phyloP scores from a whole-genome alignment of 2,797 vertebrate genomes.

The Macrochelys suwanniensis region DNA sequence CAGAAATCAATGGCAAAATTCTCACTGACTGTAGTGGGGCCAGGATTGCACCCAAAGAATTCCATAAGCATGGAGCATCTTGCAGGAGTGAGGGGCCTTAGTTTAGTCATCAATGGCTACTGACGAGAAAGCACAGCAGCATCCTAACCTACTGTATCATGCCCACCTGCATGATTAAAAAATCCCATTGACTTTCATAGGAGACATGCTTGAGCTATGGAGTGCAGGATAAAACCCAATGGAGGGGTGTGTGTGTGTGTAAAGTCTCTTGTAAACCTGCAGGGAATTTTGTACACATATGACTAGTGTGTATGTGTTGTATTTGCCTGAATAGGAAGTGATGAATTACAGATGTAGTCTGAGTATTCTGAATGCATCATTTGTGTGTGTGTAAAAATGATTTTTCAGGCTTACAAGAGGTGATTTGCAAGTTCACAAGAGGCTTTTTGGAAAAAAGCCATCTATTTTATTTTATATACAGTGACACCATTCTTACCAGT shows the following conservation, averaged over 20 bases:
- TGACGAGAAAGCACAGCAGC: not conserved
- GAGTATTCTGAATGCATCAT: not conserved
- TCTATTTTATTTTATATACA: not conserved
- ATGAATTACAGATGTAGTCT: not conserved
- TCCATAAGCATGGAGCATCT: not conserved
- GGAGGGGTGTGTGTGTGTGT: not conserved
- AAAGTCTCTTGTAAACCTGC: not conserved
- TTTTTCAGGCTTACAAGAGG: not conserved
- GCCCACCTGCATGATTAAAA: not conserved
- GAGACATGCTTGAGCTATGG: not conserved
- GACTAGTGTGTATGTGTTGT: not conserved
- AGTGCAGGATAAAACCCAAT: not conserved
- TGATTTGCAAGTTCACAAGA: not conserved
- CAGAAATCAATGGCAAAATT: constrained; percentile 1
- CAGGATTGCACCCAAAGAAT: not conserved
- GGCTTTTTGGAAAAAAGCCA: not conserved
- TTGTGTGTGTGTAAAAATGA: not conserved
- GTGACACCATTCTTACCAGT: not conserved
- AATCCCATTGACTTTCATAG: not conserved
- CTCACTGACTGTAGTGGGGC: not conserved
- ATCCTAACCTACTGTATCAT: not conserved
- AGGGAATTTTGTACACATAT: not conserved
- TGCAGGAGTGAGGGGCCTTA: not conserved
- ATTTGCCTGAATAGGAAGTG: not conserved
- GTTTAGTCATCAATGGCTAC: not conserved